Evolutionary conservation across 2,797 vertebrate genomes (phyloP), one percentile per base, ranked within the genome.

Genomic region (Numenius phaeopus): DNA sequence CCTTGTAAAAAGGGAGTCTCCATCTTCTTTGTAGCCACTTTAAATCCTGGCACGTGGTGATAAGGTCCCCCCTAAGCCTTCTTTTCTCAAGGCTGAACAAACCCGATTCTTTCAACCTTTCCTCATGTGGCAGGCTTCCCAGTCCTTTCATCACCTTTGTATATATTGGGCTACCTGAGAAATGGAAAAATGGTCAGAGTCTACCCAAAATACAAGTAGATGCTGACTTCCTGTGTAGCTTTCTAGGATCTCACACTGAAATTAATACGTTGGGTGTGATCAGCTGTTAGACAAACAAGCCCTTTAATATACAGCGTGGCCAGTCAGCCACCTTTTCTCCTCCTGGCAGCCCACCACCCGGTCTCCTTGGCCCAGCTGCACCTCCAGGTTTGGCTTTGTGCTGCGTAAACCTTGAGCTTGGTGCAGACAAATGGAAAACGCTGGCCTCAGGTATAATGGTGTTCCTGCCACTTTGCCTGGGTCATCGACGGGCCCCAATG

Each of bases 181-280:
- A 20, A 42, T 8, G 29, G 16, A 29, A 81, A 86, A 57, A 34
- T 39, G 30, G 22, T 34, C 54, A 78, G 66, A 49, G 14, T 34
- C 18, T 73, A n/a, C 19, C 4, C 19, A 73, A 81, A 72, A 26
- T 24, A 40, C 19, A 64, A n/a, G 44, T 30, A 52, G n/a, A 24
- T 86, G 30, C 17, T 69, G 65, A 67, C 15, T 23, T 86, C 17
- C 26, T 17, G 18, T 46, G 44, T 4, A 70, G 34, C 89, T 70
- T 85, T 76, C n/a, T 76, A 50, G 58, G 11, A 14, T 85, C 23
- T 76, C 39, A 70, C 27, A 70, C 11, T 58, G 52, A 82, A 94
- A 58, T 54, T 2, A 80, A 4, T 44, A 22, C 20, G 11, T n/a
- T 73, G 21, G 55, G 37, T 2, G 2, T 0, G 1, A 73, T 79